Evolutionary conservation across 2,888 invertebrate genomes (phyloP).

Genomic region (Synanthedon tipuliformis): DNA sequence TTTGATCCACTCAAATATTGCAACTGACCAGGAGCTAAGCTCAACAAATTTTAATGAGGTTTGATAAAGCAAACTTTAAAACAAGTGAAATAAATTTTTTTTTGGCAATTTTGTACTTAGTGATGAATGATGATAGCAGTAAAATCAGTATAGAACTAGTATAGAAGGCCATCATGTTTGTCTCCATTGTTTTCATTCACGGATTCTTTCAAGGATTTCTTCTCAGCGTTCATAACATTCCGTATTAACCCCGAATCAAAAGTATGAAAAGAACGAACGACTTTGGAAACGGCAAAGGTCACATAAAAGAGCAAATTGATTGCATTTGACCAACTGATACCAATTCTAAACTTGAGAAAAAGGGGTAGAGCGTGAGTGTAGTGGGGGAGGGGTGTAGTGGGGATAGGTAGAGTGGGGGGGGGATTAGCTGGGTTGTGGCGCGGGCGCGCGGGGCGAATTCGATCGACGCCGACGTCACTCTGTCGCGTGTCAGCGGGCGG

Average conservation of each 20-base stretch:
- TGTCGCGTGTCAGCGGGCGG: constrained; percentile 23
- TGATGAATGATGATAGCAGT: constrained; percentile 56
- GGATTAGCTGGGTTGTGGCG: background rate
- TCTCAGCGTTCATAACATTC: too few species aligned
- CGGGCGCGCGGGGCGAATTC: constrained; percentile 33
- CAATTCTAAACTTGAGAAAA: too few species aligned
- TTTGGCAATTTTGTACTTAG: constrained; percentile 71
- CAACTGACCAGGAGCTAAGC: constrained; percentile 16
- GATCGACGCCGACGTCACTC: constrained; percentile 24
- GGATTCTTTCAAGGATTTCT: too few species aligned
- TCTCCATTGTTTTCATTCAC: too few species aligned
- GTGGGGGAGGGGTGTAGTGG: background rate
- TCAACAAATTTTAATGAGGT: constrained; percentile 14
- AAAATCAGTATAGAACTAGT: constrained; percentile 15
- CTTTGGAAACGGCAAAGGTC: too few species aligned
- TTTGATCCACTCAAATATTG: constrained; percentile 24
- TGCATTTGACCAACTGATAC: too few species aligned
- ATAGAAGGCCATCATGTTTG: background rate
- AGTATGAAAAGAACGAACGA: too few species aligned
- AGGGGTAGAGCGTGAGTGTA: constrained; percentile 11
- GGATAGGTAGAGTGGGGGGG: background rate
- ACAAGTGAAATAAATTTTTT: constrained; percentile 29
- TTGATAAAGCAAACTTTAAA: background rate
- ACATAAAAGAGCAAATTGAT: too few species aligned
- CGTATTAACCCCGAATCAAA: too few species aligned